A percentile compares a stretch with the other conserved stretches of the same genome.
Conservation (phyloP, 2,888 invertebrate genomes). For the Trypoxylon attenuatum region DNA sequence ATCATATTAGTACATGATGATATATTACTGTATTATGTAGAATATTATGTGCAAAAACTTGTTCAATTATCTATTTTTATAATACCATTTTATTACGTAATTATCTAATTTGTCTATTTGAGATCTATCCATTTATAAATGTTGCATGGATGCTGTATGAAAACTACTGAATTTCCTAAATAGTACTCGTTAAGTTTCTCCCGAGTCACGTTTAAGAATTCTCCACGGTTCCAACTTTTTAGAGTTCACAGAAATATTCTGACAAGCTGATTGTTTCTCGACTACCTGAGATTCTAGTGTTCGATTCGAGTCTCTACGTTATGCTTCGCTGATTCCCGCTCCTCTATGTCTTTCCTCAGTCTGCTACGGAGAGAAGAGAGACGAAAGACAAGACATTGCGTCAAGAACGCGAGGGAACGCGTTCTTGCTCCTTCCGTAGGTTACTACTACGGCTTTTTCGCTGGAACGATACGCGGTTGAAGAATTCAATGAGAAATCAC, state of each 20-base stretch:
- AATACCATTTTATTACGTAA: too few species aligned
- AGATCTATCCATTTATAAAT: too few species aligned
- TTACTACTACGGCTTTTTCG: slow-evolving; percentile 48
- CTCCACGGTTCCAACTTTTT: too few species aligned
- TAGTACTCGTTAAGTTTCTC: too few species aligned
- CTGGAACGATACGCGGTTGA: slow-evolving; percentile 33
- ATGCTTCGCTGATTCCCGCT: slow-evolving; percentile 68
- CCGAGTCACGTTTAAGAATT: too few species aligned
- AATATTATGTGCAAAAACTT: too few species aligned
- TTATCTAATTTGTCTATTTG: too few species aligned
- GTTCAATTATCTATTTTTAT: too few species aligned
- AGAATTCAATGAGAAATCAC: slow-evolving; percentile 48
- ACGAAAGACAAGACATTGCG: slow-evolving; percentile 45
- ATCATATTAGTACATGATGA: too few species aligned
- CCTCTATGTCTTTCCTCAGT: slow-evolving; percentile 59
- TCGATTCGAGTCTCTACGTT: slow-evolving; percentile 67
- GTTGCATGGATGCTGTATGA: too few species aligned
- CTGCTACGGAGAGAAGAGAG: slow-evolving; percentile 44
- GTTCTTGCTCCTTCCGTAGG: slow-evolving; percentile 50
- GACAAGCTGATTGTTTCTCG: slow-evolving; percentile 49
- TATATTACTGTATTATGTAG: too few species aligned
- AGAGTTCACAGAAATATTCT: slow-evolving; percentile 14
- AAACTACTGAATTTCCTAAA: too few species aligned
- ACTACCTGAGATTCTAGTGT: slow-evolving; percentile 62
- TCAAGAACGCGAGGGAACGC: slow-evolving; percentile 52